Conservation (phyloP, 1,140 invertebrate species). For the Triops cancriformis region DNA sequence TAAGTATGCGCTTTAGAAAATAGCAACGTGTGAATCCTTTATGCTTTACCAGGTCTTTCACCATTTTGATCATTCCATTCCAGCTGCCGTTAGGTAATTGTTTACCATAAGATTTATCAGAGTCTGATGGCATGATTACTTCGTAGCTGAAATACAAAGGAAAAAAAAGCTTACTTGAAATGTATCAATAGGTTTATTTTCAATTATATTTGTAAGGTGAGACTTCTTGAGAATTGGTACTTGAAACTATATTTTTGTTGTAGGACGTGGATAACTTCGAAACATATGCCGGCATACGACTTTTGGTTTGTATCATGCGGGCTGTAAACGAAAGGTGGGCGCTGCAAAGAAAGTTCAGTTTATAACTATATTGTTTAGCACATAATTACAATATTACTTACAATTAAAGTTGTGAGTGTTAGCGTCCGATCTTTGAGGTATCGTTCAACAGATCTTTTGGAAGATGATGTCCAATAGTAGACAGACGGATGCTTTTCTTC, state of each 20-base stretch:
- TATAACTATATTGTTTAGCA: neutral
- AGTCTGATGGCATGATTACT: neutral
- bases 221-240: neutral
- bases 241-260: conserved; percentile 20
- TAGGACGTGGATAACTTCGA: conserved; percentile 19
- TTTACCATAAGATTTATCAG: conserved; percentile 1
- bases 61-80: conserved; percentile 24
- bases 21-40: neutral
- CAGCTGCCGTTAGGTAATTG: conserved; percentile 19
- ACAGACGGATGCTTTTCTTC: neutral
- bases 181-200: neutral
- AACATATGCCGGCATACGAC: neutral
- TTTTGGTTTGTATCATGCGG: neutral
- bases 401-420: neutral
- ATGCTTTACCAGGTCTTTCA: conserved; percentile 8
- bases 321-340: neutral
- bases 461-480: neutral
- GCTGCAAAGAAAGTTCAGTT: neutral
- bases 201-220: neutral
- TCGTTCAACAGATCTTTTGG: neutral
- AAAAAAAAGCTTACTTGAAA: neutral
- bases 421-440: neutral
- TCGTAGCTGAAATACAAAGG: neutral
- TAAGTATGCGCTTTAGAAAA: neutral
- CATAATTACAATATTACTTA: no score